Conservation (phyloP, 2,797 vertebrate species). For the Myripristis jacobus region DNA sequence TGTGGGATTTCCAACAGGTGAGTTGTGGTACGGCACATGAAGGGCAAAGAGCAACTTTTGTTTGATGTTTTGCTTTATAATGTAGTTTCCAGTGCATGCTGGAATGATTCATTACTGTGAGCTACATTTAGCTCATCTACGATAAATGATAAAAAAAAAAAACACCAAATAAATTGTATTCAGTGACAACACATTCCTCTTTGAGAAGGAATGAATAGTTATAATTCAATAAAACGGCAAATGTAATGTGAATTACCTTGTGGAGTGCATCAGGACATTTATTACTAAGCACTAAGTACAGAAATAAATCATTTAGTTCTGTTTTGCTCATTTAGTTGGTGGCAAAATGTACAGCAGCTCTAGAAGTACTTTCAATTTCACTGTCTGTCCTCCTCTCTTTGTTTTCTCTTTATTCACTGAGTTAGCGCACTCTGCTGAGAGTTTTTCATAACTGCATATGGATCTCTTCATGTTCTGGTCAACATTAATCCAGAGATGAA, state of each 20-base stretch:
- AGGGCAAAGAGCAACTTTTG: too few relatives aligned
- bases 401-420: not conserved
- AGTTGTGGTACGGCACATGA: too few relatives aligned
- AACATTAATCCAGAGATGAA: too few relatives aligned
- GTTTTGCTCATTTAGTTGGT: too few relatives aligned
- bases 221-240: too few relatives aligned
- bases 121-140: not conserved
- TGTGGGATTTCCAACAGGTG: too few relatives aligned
- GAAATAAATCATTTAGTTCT: too few relatives aligned
- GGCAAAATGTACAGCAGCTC: too few relatives aligned
- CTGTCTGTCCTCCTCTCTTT: not conserved
- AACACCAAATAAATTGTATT: not conserved
- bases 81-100: not conserved
- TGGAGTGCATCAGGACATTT: not conserved
- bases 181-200: too few relatives aligned
- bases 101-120: not conserved
- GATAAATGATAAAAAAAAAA: not conserved
- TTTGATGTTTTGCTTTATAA: too few relatives aligned
- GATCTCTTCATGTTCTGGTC: not conserved
- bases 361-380: too few relatives aligned
- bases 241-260: not conserved
- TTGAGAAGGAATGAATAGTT: too few relatives aligned
- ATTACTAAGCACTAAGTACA: not conserved
- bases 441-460: not conserved
- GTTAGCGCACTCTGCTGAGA: conserved; percentile 38